Base-by-base conservation (phyloP, 2,797 vertebrate genomes). In the Dipus sagitta region DNA sequence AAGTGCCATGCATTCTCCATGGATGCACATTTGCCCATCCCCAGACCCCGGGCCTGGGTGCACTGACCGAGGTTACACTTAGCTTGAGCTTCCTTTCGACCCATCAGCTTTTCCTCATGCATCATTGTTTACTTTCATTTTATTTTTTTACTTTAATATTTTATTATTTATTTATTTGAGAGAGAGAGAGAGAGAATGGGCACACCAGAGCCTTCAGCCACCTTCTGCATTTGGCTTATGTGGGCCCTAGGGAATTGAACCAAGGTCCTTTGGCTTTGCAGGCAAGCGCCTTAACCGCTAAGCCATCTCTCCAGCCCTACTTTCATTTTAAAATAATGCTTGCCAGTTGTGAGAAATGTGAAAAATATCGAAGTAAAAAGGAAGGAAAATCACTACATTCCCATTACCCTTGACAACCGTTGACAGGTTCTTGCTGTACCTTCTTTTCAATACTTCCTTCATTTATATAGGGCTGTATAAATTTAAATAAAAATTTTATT, bases 401-500 rank as follows among this genome's bases (percentile, higher is more conserved):
- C 92, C 90, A 92, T 94, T 89, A 95, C 74, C 74, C 81, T 91
- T 92, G 86, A 96, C 85, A 93, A 38, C 67, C 60, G 32, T 18
- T 34, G 34, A 32, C 52, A 75, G 84, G 47, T 83, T 82, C 54
- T 77, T 68, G 87, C 84, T 90, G n/a, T 77, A 85, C 54, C 72
- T 90, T 86, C 87, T 83, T n/a, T 88, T 75, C 71, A 88, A 90
- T 67, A 79, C 67, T 88, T 88, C 80, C 80, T 95, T 82, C 86
- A n/a, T 87, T 96, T 90, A 95, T 68, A 90, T 71, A 90, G 91
- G 75, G 90, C 92, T 71, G 83, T 92, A 94, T 86, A 92, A 93
- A 95, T 94, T 91, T 94, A 95, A 93, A 94, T 96, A 93, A 93
- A 96, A 94, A 32, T 91, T 96, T 92, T 96, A 96, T 95, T 94